A percentile compares a stretch with the other conserved stretches of the same genome.
phyloP scores from a whole-genome alignment of 2,888 invertebrate species.

The Drosophila aldrichi region DNA sequence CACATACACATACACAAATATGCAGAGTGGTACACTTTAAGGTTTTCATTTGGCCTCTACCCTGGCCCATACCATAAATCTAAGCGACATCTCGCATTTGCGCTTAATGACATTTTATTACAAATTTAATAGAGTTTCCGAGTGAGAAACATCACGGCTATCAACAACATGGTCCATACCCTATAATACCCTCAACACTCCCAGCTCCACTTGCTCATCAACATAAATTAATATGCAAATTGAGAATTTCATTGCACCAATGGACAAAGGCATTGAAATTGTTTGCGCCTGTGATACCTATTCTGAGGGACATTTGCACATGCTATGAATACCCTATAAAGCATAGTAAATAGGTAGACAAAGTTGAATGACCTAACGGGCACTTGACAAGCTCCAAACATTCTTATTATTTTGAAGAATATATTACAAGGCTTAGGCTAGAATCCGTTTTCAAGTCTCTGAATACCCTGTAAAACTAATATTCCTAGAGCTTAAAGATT shows the following conservation, averaged over 20 bases:
- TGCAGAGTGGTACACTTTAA: conserved; percentile 14
- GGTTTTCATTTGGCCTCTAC: conserved; percentile 18
- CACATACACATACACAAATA: conserved; percentile 4
- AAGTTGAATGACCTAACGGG: background rate
- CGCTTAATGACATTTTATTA: conserved; percentile 72
- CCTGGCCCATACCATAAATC: conserved; percentile 52
- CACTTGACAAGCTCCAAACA: background rate
- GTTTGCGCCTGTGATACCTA: background rate
- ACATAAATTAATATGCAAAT: conserved; percentile 69
- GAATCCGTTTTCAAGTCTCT: too few species aligned
- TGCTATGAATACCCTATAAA: background rate
- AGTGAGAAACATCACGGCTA: conserved; percentile 19
- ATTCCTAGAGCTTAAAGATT: too few species aligned
- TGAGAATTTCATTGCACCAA: conserved; percentile 46
- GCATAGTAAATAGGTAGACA: background rate
- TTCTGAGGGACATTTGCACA: background rate
- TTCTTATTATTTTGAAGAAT: background rate
- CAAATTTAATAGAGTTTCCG: conserved; percentile 49
- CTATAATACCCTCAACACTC: background rate
- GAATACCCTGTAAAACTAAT: too few species aligned
- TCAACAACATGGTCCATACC: conserved; percentile 10
- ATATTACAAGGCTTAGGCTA: background rate
- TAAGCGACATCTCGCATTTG: conserved; percentile 45
- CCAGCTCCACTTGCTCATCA: conserved; percentile 2
- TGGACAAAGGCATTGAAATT: conserved; percentile 39